Conservation (phyloP, 2,113 vertebrate genomes). For the Epinephelus fuscoguttatus region DNA sequence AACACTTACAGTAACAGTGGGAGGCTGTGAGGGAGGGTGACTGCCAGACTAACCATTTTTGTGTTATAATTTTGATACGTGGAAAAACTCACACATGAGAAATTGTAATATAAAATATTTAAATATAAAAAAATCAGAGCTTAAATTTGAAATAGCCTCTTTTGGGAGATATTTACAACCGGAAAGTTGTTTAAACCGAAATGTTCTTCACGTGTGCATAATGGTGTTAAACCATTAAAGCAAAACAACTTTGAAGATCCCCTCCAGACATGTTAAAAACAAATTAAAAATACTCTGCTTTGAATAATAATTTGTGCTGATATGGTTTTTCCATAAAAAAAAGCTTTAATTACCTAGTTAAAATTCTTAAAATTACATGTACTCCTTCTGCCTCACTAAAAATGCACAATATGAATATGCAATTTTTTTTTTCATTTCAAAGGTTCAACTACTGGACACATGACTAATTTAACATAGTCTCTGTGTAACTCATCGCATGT, state of each 20-base stretch:
- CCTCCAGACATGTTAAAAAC: background rate
- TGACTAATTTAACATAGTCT: background rate
- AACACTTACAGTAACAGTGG: slow-evolving; percentile 40
- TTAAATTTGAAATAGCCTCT: background rate
- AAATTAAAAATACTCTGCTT: background rate
- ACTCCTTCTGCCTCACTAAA: background rate
- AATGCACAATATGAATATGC: background rate
- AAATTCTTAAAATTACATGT: background rate
- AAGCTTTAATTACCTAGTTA: background rate
- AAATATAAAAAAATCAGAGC: background rate
- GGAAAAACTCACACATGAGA: background rate
- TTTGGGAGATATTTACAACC: background rate
- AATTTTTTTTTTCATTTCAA: background rate
- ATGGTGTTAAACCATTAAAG: background rate
- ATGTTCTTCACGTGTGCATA: background rate
- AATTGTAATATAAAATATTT: background rate
- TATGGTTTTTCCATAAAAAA: background rate
- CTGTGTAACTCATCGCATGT: background rate
- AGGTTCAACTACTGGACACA: background rate
- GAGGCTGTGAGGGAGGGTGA: slow-evolving; percentile 23
- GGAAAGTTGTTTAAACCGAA: background rate
- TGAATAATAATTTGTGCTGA: background rate
- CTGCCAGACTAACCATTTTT: background rate
- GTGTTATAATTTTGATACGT: background rate
- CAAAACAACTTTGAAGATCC: background rate